Conservation (phyloP, 2,888 invertebrate species). For the Alviniconcha strummeri region DNA sequence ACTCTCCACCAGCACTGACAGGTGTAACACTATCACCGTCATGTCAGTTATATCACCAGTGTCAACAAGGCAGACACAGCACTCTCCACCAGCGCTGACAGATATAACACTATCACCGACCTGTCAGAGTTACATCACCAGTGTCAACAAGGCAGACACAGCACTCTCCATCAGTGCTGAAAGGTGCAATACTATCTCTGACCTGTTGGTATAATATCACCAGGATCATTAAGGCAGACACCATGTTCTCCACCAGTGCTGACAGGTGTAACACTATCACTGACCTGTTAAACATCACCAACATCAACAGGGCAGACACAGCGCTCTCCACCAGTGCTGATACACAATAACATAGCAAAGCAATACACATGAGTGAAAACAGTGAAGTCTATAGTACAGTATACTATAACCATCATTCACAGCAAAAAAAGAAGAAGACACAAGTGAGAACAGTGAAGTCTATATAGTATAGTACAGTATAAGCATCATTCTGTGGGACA, state of each 20-base stretch:
- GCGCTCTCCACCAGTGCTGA: constrained; percentile 89
- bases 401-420: no score
- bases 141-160: constrained; percentile 84
- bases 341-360: constrained; percentile 55
- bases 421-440: no score
- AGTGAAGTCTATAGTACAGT: no score
- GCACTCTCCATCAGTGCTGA: constrained; percentile 89
- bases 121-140: constrained; percentile 82
- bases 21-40: constrained; percentile 84
- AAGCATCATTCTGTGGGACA: no score
- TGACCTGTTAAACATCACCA: constrained; percentile 84
- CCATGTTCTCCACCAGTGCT: constrained; percentile 86
- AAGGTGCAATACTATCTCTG: constrained; percentile 78
- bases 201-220: constrained; percentile 69
- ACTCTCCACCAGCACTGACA: constrained; percentile 89
- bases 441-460: no score
- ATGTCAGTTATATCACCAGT: constrained; percentile 83
- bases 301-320: constrained; percentile 84
- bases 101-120: constrained; percentile 84
- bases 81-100: constrained; percentile 89
- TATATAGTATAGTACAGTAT: no score
- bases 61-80: constrained; percentile 84
- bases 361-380: no score
- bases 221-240: constrained; percentile 86
- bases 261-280: constrained; percentile 86